These are phyloP conservation scores for Diglossa brunneiventris DNA, from an alignment of 2,113 vertebrate genomes.

Conservation along the genomic window DNA sequence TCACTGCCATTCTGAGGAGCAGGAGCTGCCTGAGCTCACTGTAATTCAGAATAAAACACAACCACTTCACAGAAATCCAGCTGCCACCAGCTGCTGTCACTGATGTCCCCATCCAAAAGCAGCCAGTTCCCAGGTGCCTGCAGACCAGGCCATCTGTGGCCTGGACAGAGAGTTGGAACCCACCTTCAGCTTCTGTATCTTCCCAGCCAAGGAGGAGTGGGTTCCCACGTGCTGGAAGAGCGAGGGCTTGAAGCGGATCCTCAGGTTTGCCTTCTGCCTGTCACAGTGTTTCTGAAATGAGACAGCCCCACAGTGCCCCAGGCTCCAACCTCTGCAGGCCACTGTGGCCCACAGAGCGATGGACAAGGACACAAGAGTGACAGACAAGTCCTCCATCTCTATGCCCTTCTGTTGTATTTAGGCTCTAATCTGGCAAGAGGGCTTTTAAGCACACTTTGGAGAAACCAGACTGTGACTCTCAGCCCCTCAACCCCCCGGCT, in stretches of 20 bases:
- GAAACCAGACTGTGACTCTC: accelerated
- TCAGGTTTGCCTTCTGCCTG: slow-evolving; percentile 95
- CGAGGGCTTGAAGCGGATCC: slow-evolving; percentile 97
- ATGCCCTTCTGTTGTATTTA: not conserved
- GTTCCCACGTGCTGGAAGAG: slow-evolving; percentile 98
- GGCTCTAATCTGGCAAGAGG: not conserved
- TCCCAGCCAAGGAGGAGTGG: slow-evolving; percentile 95
- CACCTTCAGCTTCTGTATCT: slow-evolving; percentile 98
- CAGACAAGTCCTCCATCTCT: not conserved
- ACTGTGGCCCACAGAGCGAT: accelerated
- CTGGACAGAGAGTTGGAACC: not conserved
- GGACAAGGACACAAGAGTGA: not conserved
- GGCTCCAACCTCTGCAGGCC: not conserved
- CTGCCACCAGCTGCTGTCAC: not conserved
- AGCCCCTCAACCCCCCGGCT: accelerated
- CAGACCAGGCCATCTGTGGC: not conserved
- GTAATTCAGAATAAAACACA: not conserved
- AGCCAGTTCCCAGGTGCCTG: accelerated
- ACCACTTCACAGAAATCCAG: not conserved
- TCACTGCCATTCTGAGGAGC: not conserved
- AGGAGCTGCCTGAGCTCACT: not conserved
- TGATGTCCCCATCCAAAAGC: not conserved
- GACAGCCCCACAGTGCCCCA: not conserved
- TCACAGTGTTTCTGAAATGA: slow-evolving; percentile 93
- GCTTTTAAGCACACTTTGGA: not conserved